A percentile compares a stretch with the other conserved stretches of the same genome.
Evolutionary conservation across 2,113 vertebrate genomes (phyloP).

Genomic region (Pluvialis apricaria): DNA sequence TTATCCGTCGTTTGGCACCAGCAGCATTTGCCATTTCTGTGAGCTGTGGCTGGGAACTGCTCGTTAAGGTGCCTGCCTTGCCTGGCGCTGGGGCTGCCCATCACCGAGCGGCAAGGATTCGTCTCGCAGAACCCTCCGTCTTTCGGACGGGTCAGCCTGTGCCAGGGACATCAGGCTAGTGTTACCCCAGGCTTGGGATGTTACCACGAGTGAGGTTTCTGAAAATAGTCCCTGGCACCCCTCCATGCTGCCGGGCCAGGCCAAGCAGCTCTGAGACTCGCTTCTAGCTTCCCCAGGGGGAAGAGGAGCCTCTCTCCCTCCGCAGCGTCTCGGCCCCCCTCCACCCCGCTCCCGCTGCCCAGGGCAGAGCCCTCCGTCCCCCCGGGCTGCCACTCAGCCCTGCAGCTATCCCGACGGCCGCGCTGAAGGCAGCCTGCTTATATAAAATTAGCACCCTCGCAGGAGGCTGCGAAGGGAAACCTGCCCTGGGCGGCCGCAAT

Average conservation of each 20-base stretch:
- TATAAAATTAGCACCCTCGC: slow-evolving; percentile 50
- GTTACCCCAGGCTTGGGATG: background rate
- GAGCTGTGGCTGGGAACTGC: background rate
- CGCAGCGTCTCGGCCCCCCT: rapidly evolving
- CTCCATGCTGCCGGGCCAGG: background rate
- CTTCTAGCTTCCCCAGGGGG: background rate
- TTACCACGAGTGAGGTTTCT: background rate
- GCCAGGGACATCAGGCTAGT: rapidly evolving
- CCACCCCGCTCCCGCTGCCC: too few relatives aligned
- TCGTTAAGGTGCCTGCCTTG: background rate
- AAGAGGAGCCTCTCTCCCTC: background rate
- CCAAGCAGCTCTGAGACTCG: background rate
- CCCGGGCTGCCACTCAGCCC: background rate
- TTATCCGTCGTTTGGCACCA: background rate
- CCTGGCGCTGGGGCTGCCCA: background rate
- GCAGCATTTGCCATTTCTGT: background rate
- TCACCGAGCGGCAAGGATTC: rapidly evolving
- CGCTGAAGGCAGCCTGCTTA: background rate
- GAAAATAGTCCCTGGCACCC: background rate
- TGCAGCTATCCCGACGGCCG: background rate
- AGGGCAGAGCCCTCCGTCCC: background rate
- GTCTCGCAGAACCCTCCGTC: rapidly evolving
- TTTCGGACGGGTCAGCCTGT: rapidly evolving
- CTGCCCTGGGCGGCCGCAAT: background rate
- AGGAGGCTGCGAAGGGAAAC: slow-evolving; percentile 25